Evolutionary conservation across 2,113 vertebrate species (phyloP).

Genomic region (Syrmaticus mikado): DNA sequence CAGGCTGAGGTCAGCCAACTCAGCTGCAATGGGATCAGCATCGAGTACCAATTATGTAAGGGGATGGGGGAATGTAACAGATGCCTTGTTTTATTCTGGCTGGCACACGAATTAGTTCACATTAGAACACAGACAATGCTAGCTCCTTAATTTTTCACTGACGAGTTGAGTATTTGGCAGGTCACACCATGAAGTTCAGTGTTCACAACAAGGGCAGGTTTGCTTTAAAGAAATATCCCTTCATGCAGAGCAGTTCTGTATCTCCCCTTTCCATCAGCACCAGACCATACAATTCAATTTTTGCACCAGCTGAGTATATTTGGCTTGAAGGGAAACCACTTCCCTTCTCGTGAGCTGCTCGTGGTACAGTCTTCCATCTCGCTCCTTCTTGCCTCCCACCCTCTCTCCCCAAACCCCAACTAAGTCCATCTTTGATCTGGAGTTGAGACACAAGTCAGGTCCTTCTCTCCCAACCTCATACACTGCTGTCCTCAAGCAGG

Average conservation of each 20-base stretch:
- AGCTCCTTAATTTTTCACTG: background rate
- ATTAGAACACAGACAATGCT: background rate
- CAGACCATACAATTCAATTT: background rate
- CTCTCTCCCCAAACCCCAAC: background rate
- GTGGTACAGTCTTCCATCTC: background rate
- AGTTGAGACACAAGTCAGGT: background rate
- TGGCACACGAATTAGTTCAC: background rate
- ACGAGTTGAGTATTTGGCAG: slow-evolving; percentile 13
- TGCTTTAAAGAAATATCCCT: background rate
- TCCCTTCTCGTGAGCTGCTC: slow-evolving; percentile 3
- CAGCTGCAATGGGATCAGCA: background rate
- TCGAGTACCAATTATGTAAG: background rate
- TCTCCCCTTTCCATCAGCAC: slow-evolving; percentile 17
- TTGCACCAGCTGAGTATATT: slow-evolving; percentile 37
- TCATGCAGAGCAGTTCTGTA: background rate
- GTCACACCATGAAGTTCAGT: background rate
- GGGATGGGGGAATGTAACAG: background rate
- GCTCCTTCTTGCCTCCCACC: background rate
- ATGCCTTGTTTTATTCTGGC: background rate
- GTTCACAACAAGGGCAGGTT: background rate
- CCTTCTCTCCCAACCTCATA: slow-evolving; percentile 74
- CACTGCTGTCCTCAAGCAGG: slow-evolving; percentile 91
- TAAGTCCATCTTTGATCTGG: background rate
- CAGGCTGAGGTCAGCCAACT: background rate
- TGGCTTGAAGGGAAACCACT: slow-evolving; percentile 8